A percentile compares a stretch with the other conserved stretches of the same genome.
Conservation (phyloP, 2,113 vertebrate genomes). For the Bufo bufo region DNA sequence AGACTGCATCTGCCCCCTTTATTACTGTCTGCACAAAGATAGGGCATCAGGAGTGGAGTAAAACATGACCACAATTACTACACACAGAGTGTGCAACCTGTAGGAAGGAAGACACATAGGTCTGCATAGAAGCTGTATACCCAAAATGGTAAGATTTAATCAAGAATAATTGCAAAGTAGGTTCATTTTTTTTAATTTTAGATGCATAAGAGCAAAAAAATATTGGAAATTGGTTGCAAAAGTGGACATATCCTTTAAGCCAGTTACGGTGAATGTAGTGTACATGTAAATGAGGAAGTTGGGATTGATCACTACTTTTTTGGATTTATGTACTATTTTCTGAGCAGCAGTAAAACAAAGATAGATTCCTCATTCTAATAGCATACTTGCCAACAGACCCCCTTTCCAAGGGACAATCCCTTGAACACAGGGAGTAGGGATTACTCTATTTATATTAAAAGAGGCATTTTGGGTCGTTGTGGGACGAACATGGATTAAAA, state of each 20-base stretch:
- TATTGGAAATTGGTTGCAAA: background rate
- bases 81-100: background rate
- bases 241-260: background rate
- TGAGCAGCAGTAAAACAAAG: too few species aligned
- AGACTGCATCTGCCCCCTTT: background rate
- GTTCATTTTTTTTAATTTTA: background rate
- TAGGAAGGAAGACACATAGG: background rate
- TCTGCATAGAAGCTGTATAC: background rate
- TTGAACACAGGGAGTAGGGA: too few species aligned
- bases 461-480: too few species aligned
- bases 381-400: too few species aligned
- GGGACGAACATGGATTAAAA: too few species aligned
- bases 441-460: too few species aligned
- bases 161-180: background rate
- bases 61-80: background rate
- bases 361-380: too few species aligned
- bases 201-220: too few species aligned
- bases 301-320: too few species aligned
- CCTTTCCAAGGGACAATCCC: too few species aligned
- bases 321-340: too few species aligned
- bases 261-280: background rate
- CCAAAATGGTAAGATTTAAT: background rate
- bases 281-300: background rate
- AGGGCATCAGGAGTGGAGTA: too few species aligned
- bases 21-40: background rate